Base-by-base conservation (phyloP, 2,888 invertebrate species). In the Alloplasta piceator region DNA sequence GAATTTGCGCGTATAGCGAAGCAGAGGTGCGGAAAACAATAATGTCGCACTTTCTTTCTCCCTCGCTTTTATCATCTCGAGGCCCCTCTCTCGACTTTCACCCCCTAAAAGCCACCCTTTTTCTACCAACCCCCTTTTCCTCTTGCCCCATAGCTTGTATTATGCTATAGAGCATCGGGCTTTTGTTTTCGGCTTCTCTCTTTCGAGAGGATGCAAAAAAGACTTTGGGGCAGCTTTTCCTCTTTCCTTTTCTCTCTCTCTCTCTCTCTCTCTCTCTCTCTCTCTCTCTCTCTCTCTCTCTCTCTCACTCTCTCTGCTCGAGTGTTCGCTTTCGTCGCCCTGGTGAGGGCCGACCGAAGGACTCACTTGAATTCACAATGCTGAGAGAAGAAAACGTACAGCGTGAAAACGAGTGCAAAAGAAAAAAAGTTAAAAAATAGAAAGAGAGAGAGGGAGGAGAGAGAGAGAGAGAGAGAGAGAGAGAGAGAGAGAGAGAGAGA, bases 1-100 rank as follows among this genome's bases (percentile, higher is more conserved):
- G 71, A 38, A 67, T 60, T 73, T 60, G 80, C 55, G 66, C 68
- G 63, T 74, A 70, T 9, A 56, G 58, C 64, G 46, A 58, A 66
- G n/a, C 14, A 50, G 50, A 50, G 50, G 39, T 83, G 78, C 77
- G 68, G 82, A 83, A 85, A 86, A 88, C 85, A 87, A 88, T 88
- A 86, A 84, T 85, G 86, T 85, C 85, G 84, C 84, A 80, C 81
- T 78, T 73, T 68, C 82, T 82, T 14, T 55, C 70, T 46, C 39
- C 58, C 58, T 52, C 55, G 58, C 81, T 63, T 26, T 78, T 16
- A 46, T 36, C 61, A 36, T 60, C 36, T 39, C 10, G 48, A 64
- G 41, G 6, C 36, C 50, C n/a, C 36, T 75, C 73, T 48, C 70
- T 71, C 73, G 77, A 60, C 39, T 36, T 66, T 50, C 66, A 66